Base-by-base conservation (phyloP, 2,113 vertebrate species). In the Sceloporus undulatus region DNA sequence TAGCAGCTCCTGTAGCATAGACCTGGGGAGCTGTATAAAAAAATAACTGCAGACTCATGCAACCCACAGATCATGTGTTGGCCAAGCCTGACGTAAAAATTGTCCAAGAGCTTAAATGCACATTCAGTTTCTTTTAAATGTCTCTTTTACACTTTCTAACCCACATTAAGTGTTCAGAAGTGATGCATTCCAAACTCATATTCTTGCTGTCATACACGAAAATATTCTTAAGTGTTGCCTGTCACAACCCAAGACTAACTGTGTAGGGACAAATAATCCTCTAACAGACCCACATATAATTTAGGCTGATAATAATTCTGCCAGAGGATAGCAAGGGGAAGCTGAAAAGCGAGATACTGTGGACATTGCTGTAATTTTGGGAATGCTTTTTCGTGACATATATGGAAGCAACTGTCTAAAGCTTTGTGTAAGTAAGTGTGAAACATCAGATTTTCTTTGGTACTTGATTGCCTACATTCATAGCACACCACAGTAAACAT, bases 281-380 rank as follows among this genome's bases (percentile, higher is more conserved):
- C 71, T 70, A 59, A 59, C 40, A 16, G 19, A 13, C 23, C 48
- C 19, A 56, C 42, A 82, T 82, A 82, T 66, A 82, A 68, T 82
- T 68, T 82, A 1, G 25, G 11, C 23, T 25, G 40, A 42, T 82
- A 68, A 38, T 82, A 82, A 82, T 59, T 23, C 38, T 42, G 80
- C 23, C 62, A 38, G 27, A 11, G 48, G 66, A 54, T 10, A 73
- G 48, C 27, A 54, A 19, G 29, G 21, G 29, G 16, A 54, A 84
- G 56, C 62, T 54, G 4, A 70, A 40, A n/a, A 73, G 68, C n/a
- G 54, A 34, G 68, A 38, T 16, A 73, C 42, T 73, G 54, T 54
- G 71, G 52, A 25, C 66, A 73, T 71, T 84, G 21, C 68, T 23
- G 9, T 84, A 84, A 73, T 70, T 84, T 71, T 54, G 82, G 48